Percentiles rank a stretch among this genome's conserved stretches.
Conservation (phyloP, 2,888 invertebrate species). For the Micropterix aruncella region DNA sequence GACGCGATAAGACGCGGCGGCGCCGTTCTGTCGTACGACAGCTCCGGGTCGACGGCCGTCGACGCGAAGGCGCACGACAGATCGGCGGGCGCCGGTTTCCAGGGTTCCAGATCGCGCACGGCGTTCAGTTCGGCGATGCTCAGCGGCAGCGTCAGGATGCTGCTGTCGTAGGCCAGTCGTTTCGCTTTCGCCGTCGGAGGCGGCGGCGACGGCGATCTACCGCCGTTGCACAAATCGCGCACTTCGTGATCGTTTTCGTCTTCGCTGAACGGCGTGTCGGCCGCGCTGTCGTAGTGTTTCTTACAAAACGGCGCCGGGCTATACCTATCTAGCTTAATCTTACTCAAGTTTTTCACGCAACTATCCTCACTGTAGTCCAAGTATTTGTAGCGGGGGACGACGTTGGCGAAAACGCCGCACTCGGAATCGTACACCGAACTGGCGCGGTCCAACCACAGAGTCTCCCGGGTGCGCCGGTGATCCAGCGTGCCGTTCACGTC, state of each 20-base stretch:
- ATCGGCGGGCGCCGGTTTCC: conserved; percentile 4
- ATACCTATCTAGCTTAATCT: conserved; percentile 23
- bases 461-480: background rate
- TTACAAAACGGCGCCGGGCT: conserved; percentile 20
- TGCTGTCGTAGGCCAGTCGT: conserved; percentile 10
- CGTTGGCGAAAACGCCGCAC: conserved; percentile 9
- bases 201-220: background rate
- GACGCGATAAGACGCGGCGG: conserved; percentile 21
- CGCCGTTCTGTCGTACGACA: conserved; percentile 18
- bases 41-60: conserved; percentile 18
- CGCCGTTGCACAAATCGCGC: conserved; percentile 2
- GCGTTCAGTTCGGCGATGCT: conserved; percentile 10
- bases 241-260: background rate
- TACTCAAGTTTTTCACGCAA: conserved; percentile 26
- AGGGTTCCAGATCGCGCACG: conserved; percentile 5
- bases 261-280: conserved; percentile 24
- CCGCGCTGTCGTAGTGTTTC: conserved; percentile 12
- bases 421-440: conserved; percentile 7
- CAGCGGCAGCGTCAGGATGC: conserved; percentile 9
- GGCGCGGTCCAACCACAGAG: background rate
- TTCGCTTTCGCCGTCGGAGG: conserved; percentile 1
- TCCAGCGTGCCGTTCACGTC: conserved; percentile 46
- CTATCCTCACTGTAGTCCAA: conserved; percentile 35
- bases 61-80: conserved; percentile 18
- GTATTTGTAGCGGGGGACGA: conserved; percentile 19